Conservation (phyloP, 2,888 invertebrate genomes). For the Gastrophysa polygoni region DNA sequence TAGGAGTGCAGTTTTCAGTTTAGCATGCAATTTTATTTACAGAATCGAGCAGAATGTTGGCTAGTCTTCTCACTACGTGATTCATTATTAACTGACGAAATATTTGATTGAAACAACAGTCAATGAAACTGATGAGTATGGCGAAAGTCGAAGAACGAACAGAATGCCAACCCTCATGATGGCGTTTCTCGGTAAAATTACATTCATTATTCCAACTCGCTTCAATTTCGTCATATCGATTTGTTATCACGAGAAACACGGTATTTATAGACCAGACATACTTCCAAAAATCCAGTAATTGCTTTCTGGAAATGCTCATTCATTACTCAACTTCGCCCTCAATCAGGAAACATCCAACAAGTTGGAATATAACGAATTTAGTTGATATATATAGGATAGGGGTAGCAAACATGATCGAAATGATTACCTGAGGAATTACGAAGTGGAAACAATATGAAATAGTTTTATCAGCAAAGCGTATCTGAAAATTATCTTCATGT, state of each 20-base stretch:
- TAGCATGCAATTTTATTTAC: no score
- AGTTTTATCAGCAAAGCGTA: no score
- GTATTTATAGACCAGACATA: conserved; percentile 26
- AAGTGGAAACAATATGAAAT: no score
- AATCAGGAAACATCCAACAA: not conserved
- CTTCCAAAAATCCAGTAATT: conserved; percentile 26
- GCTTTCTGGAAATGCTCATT: conserved; percentile 18
- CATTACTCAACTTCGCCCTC: conserved; percentile 17
- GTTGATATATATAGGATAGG: no score
- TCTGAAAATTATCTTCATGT: no score
- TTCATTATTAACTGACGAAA: no score
- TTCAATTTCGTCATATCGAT: conserved; percentile 17
- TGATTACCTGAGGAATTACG: not conserved
- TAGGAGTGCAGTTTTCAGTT: no score
- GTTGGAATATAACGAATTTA: not conserved
- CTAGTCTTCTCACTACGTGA: no score
- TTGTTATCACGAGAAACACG: conserved; percentile 18
- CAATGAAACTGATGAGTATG: no score
- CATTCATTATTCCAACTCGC: not conserved
- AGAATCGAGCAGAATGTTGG: no score
- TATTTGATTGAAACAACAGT: no score
- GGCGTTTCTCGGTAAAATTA: not conserved
- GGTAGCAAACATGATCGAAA: not conserved
- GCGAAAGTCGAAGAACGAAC: no score
- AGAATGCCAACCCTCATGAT: not conserved